These are phyloP conservation scores for Fukomys damarensis DNA, from an alignment of 2,113 vertebrate genomes.

Conservation along the genomic window DNA sequence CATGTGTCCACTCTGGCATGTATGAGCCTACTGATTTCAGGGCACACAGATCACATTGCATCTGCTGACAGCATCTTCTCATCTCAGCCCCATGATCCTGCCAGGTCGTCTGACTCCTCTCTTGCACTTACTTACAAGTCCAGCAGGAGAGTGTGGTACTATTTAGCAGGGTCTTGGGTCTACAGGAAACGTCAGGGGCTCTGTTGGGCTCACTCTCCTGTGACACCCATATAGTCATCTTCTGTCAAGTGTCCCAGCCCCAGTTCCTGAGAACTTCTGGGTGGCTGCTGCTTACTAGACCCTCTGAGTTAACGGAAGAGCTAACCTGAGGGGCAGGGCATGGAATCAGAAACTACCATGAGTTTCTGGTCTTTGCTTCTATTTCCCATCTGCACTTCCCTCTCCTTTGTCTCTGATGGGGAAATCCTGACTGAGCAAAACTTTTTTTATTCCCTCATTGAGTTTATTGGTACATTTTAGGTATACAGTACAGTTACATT, in stretches of 20 bases:
- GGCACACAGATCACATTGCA: background rate
- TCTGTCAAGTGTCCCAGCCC: background rate
- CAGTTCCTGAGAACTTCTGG: background rate
- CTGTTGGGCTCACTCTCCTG: background rate
- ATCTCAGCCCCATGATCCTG: background rate
- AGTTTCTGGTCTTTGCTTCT: background rate
- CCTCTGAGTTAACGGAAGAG: background rate
- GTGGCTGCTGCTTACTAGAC: background rate
- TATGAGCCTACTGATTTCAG: background rate
- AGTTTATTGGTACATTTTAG: too few species aligned
- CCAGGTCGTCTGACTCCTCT: background rate
- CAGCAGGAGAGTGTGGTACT: background rate
- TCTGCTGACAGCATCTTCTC: conserved; percentile 1
- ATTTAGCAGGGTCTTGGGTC: background rate
- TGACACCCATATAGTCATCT: background rate
- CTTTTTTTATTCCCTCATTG: too few species aligned
- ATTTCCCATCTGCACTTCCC: background rate
- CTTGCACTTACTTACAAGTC: background rate
- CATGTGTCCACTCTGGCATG: background rate
- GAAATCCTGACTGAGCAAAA: background rate
- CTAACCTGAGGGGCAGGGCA: background rate
- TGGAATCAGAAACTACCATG: background rate
- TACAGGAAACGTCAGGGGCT: background rate
- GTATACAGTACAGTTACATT: too few species aligned
- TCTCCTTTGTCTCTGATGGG: background rate